Conservation (phyloP, 2,113 vertebrate species). For the Pogona vitticeps region DNA sequence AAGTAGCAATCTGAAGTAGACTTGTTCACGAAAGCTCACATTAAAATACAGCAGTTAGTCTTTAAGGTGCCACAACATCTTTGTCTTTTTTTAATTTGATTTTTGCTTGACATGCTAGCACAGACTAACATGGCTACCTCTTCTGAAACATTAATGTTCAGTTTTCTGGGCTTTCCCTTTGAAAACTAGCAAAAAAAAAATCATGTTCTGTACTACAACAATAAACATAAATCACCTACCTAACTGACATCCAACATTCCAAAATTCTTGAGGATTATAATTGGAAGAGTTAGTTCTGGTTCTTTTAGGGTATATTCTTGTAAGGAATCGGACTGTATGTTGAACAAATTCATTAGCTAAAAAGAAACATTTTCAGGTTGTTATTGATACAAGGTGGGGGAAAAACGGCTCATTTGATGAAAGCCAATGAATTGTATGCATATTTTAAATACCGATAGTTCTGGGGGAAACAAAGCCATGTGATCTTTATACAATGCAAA, state of each 20-base stretch:
- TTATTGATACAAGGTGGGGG: background rate
- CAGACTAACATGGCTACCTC: too few species aligned
- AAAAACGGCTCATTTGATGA: background rate
- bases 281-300: slow-evolving; percentile 82
- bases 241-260: slow-evolving; percentile 90
- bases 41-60: too few species aligned
- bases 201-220: background rate
- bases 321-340: slow-evolving; percentile 84
- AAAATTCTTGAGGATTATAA: slow-evolving; percentile 89
- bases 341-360: slow-evolving; percentile 79
- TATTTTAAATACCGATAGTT: too few species aligned
- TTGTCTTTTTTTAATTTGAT: too few species aligned
- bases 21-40: too few species aligned
- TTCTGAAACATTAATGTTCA: background rate
- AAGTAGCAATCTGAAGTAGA: too few species aligned
- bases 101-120: too few species aligned
- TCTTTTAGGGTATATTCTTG: slow-evolving; percentile 86
- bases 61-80: too few species aligned
- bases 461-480: too few species aligned
- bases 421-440: background rate
- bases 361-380: slow-evolving; percentile 38
- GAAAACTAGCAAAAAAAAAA: background rate
- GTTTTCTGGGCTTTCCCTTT: too few species aligned
- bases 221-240: slow-evolving; percentile 72
- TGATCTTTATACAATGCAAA: too few species aligned